A percentile compares a stretch with the other conserved stretches of the same genome.
These are phyloP conservation scores for Phrynocephalus versicolor DNA, from an alignment of 2,113 vertebrate genomes.

Conservation along the genomic window DNA sequence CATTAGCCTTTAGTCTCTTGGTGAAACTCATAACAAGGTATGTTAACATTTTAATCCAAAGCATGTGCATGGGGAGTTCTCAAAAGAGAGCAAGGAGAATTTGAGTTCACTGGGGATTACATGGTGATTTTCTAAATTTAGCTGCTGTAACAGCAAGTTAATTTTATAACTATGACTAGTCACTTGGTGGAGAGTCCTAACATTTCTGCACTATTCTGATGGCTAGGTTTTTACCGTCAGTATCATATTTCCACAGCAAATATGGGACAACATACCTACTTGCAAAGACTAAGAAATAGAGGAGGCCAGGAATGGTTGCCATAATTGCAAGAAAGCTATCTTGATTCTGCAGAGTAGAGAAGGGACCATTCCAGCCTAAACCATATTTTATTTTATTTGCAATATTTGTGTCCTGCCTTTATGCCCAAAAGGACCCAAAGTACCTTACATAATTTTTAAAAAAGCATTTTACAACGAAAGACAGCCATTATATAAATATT, in stretches of 20 bases:
- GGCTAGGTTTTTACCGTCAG: neutral
- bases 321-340: neutral
- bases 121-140: neutral
- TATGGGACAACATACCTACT: slow-evolving; percentile 16
- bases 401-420: too few species aligned
- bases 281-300: neutral
- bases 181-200: neutral
- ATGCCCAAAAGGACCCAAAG: too few species aligned
- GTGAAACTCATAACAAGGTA: neutral
- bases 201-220: neutral
- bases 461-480: too few species aligned
- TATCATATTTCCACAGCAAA: neutral
- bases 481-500: too few species aligned
- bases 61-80: neutral
- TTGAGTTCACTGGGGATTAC: neutral
- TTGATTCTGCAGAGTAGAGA: neutral
- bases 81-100: neutral
- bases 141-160: neutral
- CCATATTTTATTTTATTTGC: too few species aligned
- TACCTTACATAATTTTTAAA: too few species aligned
- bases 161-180: neutral
- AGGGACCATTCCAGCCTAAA: neutral
- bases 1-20: neutral
- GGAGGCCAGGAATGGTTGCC: slow-evolving; percentile 3
- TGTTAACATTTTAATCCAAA: neutral